These are phyloP conservation scores for Urocitellus parryii DNA, from an alignment of 2,113 vertebrate species.

Conservation along the genomic window DNA sequence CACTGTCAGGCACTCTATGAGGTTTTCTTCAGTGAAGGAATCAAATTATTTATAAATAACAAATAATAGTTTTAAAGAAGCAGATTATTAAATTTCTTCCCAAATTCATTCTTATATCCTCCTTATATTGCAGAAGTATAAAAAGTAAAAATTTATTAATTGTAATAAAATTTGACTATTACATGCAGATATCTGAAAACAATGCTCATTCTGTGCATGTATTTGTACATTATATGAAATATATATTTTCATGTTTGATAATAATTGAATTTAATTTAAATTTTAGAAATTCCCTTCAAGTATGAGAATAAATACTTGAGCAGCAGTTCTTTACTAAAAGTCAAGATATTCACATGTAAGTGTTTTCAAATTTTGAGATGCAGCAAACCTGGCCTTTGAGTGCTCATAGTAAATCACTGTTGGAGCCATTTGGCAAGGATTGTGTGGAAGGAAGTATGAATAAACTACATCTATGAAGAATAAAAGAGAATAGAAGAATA, in stretches of 20 bases:
- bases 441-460: slow-evolving; percentile 38
- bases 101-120: neutral
- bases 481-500: neutral
- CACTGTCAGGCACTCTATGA: neutral
- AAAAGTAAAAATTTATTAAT: neutral
- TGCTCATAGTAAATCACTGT: neutral
- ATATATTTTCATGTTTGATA: neutral
- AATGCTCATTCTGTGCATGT: neutral
- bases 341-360: neutral
- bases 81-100: neutral
- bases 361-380: slow-evolving; percentile 30
- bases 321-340: neutral
- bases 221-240: neutral
- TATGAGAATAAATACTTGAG: neutral
- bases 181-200: neutral
- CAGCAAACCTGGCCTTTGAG: neutral
- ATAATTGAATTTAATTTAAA: neutral
- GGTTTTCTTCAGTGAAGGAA: neutral
- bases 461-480: neutral
- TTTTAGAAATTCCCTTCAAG: slow-evolving; percentile 27
- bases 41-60: slow-evolving; percentile 5
- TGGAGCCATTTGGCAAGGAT: slow-evolving; percentile 1
- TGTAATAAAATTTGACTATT: slow-evolving; percentile 9
- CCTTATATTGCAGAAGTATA: neutral
- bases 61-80: neutral